Evolutionary conservation across 2,888 invertebrate species (phyloP), one percentile per base, ranked within the genome.

Genomic region (Acutogordius australiensis): DNA sequence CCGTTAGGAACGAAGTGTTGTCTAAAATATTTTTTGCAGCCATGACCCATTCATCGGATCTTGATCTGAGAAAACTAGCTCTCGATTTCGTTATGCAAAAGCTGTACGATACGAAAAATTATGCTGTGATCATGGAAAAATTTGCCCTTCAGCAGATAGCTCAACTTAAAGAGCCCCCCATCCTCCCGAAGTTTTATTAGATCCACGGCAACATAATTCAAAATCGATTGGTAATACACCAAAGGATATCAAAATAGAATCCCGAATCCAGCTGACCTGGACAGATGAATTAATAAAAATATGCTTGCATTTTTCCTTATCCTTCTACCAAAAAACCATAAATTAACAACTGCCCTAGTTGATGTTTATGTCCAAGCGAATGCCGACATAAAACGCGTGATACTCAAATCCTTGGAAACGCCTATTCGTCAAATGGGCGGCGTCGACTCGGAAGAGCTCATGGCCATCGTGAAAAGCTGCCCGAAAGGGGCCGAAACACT

Each of bases 401-500:
- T 91, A 63, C 75, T 91, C 28, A 77, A 87, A 61, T 75, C 78
- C 8, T 74, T 84, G 27, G 82, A 82, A 68, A 72, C 68, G 56
- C 81, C 82, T 0, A 78, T 74, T 63, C 66, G 68, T 94, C 4
- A 8, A 2, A 84, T 94, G 75, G 80, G 79, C 4, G 51, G 79
- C n/a, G 51, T 90, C 73, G 79, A 82, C 56, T 80, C 82, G 18
- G 77, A 80, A 0, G 81, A 83, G 62, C 71, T 90, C 61, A 71
- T 80, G 1, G 78, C 78, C 58, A 74, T 94, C 60, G 81, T 97
- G 18, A 86, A 88, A 69, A 82, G 81, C 64, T 91, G 90, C 68
- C 90, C 90, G 0, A 80, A 84, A 66, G 91, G 91, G 1, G 81
- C 87, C 0, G 97, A 97, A 74, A 88, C 94, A 0, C 73, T 99